phyloP scores from a whole-genome alignment of 2,888 invertebrate genomes.

The Amphipoea oculea region DNA sequence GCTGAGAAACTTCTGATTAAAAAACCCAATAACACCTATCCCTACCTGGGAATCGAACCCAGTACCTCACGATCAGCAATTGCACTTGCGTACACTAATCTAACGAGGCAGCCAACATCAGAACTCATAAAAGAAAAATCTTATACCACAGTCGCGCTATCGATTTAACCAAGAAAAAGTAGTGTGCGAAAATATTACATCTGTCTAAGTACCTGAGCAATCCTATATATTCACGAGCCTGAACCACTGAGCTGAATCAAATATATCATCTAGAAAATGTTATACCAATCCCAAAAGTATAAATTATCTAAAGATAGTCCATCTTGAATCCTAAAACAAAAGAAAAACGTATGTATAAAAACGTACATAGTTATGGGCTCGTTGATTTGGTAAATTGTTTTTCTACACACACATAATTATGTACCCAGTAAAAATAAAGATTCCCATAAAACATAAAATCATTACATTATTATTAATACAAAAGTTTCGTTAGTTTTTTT shows the following conservation, averaged over 20 bases:
- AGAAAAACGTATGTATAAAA: not conserved
- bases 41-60: no score
- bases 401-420: no score
- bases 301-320: conserved; percentile 9
- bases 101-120: no score
- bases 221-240: conserved; percentile 26
- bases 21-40: no score
- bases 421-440: not conserved
- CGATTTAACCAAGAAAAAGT: not conserved
- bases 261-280: conserved; percentile 48
- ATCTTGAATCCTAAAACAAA: conserved; percentile 1
- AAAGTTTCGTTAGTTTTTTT: conserved; percentile 20
- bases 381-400: no score
- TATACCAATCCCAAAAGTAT: conserved; percentile 34
- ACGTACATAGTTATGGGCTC: no score
- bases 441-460: conserved; percentile 39
- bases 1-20: no score
- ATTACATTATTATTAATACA: conserved; percentile 36
- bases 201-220: conserved; percentile 9
- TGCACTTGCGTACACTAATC: no score
- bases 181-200: conserved; percentile 23
- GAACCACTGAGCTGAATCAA: conserved; percentile 47
- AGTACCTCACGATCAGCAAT: no score
- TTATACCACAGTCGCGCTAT: not conserved
- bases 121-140: not conserved